Evolutionary conservation across 64 coral and sea anemone species (phyloP).

Genomic region (Cladopsammia gracilis): DNA sequence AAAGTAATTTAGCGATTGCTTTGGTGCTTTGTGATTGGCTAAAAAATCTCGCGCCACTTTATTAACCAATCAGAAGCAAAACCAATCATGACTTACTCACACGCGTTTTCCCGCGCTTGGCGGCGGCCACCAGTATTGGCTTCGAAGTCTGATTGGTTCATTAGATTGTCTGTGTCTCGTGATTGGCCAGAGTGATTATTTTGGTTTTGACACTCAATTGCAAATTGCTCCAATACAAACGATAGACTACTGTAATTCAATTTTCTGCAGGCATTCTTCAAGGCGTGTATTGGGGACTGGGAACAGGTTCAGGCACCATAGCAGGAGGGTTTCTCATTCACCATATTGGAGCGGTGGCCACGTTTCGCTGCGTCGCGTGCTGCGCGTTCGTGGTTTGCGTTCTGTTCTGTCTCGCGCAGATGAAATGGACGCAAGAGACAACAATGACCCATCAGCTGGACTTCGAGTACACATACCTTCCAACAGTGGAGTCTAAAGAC

Average conservation of each 20-base stretch:
- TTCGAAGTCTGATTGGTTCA: too few relatives aligned
- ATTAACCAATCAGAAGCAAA: too few relatives aligned
- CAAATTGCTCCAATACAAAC: too few relatives aligned
- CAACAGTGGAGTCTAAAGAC: constrained; percentile 82
- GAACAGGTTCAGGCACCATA: constrained; percentile 87
- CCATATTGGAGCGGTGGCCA: constrained; percentile 82
- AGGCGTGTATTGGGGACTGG: constrained; percentile 93
- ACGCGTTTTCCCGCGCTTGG: too few relatives aligned
- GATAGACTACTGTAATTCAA: background rate
- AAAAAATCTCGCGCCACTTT: too few relatives aligned
- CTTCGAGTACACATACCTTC: constrained; percentile 86
- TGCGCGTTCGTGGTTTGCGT: constrained; percentile 72
- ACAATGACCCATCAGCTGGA: constrained; percentile 40
- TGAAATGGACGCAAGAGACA: constrained; percentile 66
- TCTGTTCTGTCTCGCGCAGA: constrained; percentile 80
- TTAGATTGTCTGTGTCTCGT: too few relatives aligned
- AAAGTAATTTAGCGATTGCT: too few relatives aligned
- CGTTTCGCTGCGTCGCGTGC: constrained; percentile 83
- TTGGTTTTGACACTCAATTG: too few relatives aligned
- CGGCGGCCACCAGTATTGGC: too few relatives aligned
- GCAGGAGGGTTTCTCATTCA: constrained; percentile 90
- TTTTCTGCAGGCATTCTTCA: constrained; percentile 78
- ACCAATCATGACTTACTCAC: too few relatives aligned
- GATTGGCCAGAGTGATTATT: too few relatives aligned
- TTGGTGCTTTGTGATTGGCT: too few relatives aligned